phyloP scores from a whole-genome alignment of 2,888 invertebrate genomes.

The Candidula unifasciata region DNA sequence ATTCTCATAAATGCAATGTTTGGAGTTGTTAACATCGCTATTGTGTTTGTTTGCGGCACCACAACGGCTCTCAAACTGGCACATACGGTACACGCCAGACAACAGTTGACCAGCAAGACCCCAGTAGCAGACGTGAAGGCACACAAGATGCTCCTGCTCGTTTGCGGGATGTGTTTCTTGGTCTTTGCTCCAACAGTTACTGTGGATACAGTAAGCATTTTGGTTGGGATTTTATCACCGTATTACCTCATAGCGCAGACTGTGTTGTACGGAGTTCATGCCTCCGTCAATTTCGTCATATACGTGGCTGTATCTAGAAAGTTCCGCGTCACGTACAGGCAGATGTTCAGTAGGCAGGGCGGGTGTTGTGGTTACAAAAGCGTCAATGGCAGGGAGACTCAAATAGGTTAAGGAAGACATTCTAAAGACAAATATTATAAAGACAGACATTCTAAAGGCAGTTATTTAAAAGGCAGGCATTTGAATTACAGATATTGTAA shows the following conservation, averaged over 20 bases:
- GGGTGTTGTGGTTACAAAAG: too few species aligned
- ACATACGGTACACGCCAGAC: not conserved
- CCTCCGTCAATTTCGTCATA: too few species aligned
- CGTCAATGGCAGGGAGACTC: too few species aligned
- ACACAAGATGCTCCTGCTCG: not conserved
- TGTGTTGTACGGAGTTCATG: not conserved
- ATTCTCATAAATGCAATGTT: not conserved
- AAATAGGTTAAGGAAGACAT: too few species aligned
- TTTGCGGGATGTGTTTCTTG: conserved; percentile 15
- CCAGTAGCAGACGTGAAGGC: not conserved
- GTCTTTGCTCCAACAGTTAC: conserved; percentile 1
- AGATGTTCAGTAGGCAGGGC: not conserved
- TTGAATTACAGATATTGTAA: too few species aligned
- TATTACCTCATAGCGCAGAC: not conserved
- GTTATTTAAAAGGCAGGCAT: too few species aligned
- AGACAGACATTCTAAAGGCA: too few species aligned
- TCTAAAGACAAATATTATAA: too few species aligned
- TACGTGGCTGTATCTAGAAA: conserved; percentile 17
- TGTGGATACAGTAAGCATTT: not conserved
- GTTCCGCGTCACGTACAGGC: not conserved
- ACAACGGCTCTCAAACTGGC: not conserved
- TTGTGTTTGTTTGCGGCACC: not conserved
- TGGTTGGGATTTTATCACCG: too few species aligned
- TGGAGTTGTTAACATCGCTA: not conserved
- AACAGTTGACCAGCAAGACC: not conserved